Percentiles rank a stretch among this genome's conserved stretches.
phyloP scores from a whole-genome alignment of 2,888 invertebrate genomes.

The Aphidius colemani region DNA sequence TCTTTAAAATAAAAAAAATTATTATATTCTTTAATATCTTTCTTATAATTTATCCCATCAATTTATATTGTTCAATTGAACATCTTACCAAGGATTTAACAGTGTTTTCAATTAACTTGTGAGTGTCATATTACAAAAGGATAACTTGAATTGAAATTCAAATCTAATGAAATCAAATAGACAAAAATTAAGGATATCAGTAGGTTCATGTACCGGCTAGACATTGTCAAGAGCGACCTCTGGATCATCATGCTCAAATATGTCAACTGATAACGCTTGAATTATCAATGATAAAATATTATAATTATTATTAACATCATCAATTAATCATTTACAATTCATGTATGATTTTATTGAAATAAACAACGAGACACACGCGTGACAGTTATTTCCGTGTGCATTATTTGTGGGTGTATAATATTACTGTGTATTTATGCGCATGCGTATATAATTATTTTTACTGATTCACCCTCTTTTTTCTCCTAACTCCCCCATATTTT shows the following conservation, averaged over 20 bases:
- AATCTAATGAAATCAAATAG: constrained; percentile 9
- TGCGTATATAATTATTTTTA: no score
- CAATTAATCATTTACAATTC: no score
- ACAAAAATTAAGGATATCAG: constrained; percentile 19
- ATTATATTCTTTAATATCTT: neutral
- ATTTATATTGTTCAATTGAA: no score
- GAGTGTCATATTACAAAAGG: constrained; percentile 4
- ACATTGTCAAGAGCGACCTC: constrained; percentile 29
- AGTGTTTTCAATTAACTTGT: neutral
- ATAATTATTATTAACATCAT: no score
- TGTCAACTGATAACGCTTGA: constrained; percentile 25
- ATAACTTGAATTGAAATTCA: neutral
- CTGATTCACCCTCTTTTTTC: no score
- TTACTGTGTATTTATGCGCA: no score
- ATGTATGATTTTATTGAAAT: neutral
- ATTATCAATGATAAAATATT: neutral
- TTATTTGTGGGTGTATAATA: no score
- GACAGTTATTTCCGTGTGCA: constrained; percentile 9
- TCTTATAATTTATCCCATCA: no score
- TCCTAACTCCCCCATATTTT: no score
- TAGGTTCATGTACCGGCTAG: constrained; percentile 37
- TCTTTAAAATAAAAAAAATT: neutral
- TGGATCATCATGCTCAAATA: constrained; percentile 20
- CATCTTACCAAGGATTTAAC: no score
- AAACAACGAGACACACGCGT: constrained; percentile 16